Base-by-base conservation (phyloP, 1,140 invertebrate genomes). In the Marisa cornuarietis region DNA sequence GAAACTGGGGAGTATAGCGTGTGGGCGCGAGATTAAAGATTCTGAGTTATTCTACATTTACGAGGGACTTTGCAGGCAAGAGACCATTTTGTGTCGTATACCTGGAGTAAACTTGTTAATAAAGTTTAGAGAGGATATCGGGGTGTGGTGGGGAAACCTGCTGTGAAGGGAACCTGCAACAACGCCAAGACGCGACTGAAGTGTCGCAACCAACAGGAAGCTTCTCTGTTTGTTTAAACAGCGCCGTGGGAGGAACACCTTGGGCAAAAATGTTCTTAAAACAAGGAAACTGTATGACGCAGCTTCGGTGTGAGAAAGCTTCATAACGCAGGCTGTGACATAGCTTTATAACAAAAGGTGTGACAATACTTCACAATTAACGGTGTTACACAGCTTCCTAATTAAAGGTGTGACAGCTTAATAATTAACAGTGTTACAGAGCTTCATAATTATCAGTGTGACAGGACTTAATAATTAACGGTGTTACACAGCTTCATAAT, bases 21-120 rank as follows among this genome's bases (percentile, higher is more conserved):
- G 69, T 24, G 68, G 72, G 78, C 52, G 51, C 71, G 78, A 54
- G 52, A 74, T 4, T 54, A 4, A 79, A 68, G 61, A 52, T 72
- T 24, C 26, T 51, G 71, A 71, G 1, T 51, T 16, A 71, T 0
- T 18, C 0, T 51, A 14, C 49, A 18, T 49, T 11, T 10, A 31
- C 5, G 68, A 69, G 16, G 42, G 68, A 69, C 20, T 26, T n/a
- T n/a, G 6, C 16, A 31, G 42, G 68, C n/a, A 31, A 69, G 16
- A 69, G 68, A 69, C 3, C n/a, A 31, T n/a, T n/a, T n/a, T n/a
- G n/a, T n/a, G n/a, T n/a, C n/a, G n/a, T n/a, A n/a, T n/a, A n/a
- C n/a, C n/a, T n/a, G n/a, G n/a, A n/a, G n/a, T n/a, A n/a, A n/a
- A n/a, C n/a, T n/a, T n/a, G 68, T 26, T 14, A 69, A 14, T 26